Evolutionary conservation across 2,113 vertebrate species (phyloP).

Genomic region (Macaca fascicularis): T2T-MFA8v1.1 NC_088376.1:165805001-165805500

Average conservation of each 20-base stretch:
- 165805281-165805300: conserved; percentile 65
- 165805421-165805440: conserved; percentile 73
- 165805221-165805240: conserved; percentile 73
- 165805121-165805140: conserved; percentile 59
- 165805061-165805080: conserved; percentile 1
- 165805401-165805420: conserved; percentile 73
- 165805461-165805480: conserved; percentile 65
- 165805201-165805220: conserved; percentile 73
- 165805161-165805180: conserved; percentile 70
- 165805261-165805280: conserved; percentile 72
- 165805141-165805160: conserved; percentile 42
- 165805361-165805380: conserved; percentile 60
- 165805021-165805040: neutral
- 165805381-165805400: conserved; percentile 62
- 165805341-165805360: conserved; percentile 40
- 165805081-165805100: neutral
- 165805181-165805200: conserved; percentile 68
- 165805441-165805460: conserved; percentile 48
- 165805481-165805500: conserved; percentile 45
- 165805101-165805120: conserved; percentile 30
- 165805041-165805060: neutral
- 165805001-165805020: neutral
- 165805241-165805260: conserved; percentile 73
- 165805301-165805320: conserved; percentile 67
- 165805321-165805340: conserved; percentile 58